phyloP scores from a whole-genome alignment of 2,888 invertebrate species.

The Epinotia brunnichana region DNA sequence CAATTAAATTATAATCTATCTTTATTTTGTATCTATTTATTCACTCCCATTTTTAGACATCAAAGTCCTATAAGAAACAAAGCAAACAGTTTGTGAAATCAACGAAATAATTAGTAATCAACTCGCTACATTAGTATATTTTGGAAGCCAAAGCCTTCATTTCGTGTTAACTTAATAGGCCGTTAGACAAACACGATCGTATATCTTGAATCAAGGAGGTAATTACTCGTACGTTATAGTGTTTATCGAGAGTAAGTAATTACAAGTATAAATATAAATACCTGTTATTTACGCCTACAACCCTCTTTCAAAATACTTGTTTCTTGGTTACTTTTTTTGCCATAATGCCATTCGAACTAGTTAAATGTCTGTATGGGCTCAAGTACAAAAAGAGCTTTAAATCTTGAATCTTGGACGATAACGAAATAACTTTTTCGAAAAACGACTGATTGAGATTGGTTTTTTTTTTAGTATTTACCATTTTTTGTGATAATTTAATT shows the following conservation, averaged over 20 bases:
- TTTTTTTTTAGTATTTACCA: too few species aligned
- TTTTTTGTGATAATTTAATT: too few species aligned
- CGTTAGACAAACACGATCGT: constrained; percentile 36
- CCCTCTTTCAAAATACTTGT: neutral
- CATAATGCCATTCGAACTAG: too few species aligned
- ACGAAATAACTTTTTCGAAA: too few species aligned
- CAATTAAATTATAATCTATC: neutral
- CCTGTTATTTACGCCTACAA: neutral
- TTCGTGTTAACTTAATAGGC: constrained; percentile 29
- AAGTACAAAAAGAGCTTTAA: too few species aligned
- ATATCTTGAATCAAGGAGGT: constrained; percentile 3
- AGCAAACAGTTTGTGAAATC: neutral
- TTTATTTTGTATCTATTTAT: neutral
- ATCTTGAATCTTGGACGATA: too few species aligned
- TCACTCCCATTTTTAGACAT: neutral
- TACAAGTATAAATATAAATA: constrained; percentile 4
- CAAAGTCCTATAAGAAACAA: neutral
- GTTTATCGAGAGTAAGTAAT: neutral
- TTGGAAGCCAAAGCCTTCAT: constrained; percentile 28
- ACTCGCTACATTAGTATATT: constrained; percentile 35
- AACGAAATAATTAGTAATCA: constrained; percentile 21
- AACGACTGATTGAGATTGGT: too few species aligned
- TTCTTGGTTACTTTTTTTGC: neutral
- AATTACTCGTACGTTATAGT: neutral
- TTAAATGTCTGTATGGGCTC: too few species aligned